Percentiles rank a stretch among this genome's conserved stretches.
These are phyloP conservation scores for Grapholita molesta DNA, from an alignment of 1,140 invertebrate species.

Conservation along the genomic window DNA sequence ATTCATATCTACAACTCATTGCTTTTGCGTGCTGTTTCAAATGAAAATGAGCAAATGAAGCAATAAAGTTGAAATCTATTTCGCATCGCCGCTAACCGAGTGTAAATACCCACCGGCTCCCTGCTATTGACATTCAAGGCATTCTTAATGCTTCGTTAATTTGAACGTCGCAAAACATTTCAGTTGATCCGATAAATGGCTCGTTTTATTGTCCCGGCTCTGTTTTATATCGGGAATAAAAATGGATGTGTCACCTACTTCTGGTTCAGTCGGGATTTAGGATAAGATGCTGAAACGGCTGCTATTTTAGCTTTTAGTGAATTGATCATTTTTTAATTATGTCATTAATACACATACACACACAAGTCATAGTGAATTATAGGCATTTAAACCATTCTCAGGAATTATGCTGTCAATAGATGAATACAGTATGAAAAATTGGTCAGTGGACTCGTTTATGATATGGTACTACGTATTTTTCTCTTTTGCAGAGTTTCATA, in stretches of 20 bases:
- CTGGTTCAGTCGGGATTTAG: neutral
- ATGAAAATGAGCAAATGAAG: conserved; percentile 10
- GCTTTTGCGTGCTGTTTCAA: neutral
- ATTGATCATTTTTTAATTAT: no score
- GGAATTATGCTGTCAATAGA: no score
- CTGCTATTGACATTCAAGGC: conserved; percentile 50
- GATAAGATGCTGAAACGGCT: conserved; percentile 3
- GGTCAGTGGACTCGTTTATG: no score
- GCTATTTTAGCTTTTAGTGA: neutral
- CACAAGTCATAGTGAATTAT: neutral
- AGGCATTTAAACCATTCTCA: no score
- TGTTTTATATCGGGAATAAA: conserved; percentile 18
- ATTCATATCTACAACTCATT: no score
- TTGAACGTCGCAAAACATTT: conserved; percentile 37
- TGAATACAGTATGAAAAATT: no score
- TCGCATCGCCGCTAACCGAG: conserved; percentile 26
- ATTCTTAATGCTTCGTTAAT: conserved; percentile 49
- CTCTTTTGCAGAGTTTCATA: no score
- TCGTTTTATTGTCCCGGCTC: conserved; percentile 29
- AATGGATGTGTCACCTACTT: conserved; percentile 13
- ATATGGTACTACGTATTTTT: no score
- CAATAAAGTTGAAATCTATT: conserved; percentile 41
- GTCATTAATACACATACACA: no score
- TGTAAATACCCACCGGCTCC: conserved; percentile 42
- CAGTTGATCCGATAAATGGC: conserved; percentile 25